Conservation (phyloP, 2,888 invertebrate species). For the Platynereis dumerilii region DNA sequence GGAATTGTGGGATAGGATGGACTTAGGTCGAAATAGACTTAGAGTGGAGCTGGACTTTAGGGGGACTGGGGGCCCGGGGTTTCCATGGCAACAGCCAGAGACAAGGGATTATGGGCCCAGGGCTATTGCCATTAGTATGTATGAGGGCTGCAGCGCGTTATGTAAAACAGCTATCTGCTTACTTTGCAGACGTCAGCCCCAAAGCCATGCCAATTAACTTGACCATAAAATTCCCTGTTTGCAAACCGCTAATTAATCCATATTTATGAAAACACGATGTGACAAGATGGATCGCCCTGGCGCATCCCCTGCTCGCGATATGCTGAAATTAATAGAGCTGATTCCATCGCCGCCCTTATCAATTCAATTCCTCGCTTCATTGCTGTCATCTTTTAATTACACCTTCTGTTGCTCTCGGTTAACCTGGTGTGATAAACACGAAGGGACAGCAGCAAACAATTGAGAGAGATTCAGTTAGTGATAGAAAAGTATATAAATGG, state of each 20-base stretch:
- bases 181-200: constrained; percentile 4
- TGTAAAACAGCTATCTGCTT: constrained; percentile 27
- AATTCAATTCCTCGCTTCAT: constrained; percentile 1
- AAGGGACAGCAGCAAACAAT: too few species aligned
- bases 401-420: too few species aligned
- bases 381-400: too few species aligned
- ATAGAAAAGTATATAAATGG: too few species aligned
- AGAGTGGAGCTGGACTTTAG: too few species aligned
- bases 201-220: constrained; percentile 20
- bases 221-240: constrained; percentile 25
- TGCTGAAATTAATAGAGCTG: constrained; percentile 21
- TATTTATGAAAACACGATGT: constrained; percentile 15
- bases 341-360: background rate
- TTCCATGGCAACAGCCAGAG: background rate
- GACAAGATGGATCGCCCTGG: constrained; percentile 18
- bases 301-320: background rate
- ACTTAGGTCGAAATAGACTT: too few species aligned
- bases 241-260: constrained; percentile 25
- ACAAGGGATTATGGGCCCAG: constrained; percentile 18
- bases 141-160: constrained; percentile 21
- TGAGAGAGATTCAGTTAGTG: too few species aligned
- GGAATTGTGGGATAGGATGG: too few species aligned
- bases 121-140: constrained; percentile 20
- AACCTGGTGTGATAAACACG: too few species aligned
- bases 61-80: too few species aligned